Conservation (phyloP, 2,888 invertebrate species). For the Sialis fuliginosa region DNA sequence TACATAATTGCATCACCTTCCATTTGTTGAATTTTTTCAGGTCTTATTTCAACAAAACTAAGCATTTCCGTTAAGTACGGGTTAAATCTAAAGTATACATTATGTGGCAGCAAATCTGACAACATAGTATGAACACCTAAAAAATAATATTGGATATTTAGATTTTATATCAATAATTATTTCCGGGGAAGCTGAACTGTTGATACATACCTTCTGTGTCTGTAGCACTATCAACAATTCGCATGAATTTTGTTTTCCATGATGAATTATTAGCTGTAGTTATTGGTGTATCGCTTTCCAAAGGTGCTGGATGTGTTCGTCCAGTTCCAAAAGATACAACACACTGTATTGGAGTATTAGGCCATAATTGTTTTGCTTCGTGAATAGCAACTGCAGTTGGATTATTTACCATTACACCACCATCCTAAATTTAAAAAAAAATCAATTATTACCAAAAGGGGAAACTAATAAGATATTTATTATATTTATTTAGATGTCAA, state of each 20-base stretch:
- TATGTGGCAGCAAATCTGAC: slow-evolving; percentile 53
- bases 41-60: slow-evolving; percentile 62
- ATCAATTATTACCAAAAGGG: not conserved
- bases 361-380: slow-evolving; percentile 73
- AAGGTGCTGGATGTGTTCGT: slow-evolving; percentile 28
- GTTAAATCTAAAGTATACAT: slow-evolving; percentile 70
- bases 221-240: slow-evolving; percentile 69
- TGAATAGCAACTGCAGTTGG: slow-evolving; percentile 77
- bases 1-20: slow-evolving; percentile 63
- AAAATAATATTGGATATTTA: slow-evolving; percentile 6
- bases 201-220: slow-evolving; percentile 59
- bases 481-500: too few relatives aligned
- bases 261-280: slow-evolving; percentile 28
- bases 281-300: slow-evolving; percentile 19
- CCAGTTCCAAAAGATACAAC: slow-evolving; percentile 75
- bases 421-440: slow-evolving; percentile 34
- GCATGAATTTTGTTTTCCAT: slow-evolving; percentile 63
- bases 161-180: not conserved
- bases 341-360: slow-evolving; percentile 51
- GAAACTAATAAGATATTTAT: too few relatives aligned
- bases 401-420: slow-evolving; percentile 75
- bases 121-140: slow-evolving; percentile 60
- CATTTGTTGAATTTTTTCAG: slow-evolving; percentile 50
- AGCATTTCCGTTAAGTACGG: slow-evolving; percentile 69
- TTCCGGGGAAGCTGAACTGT: too few relatives aligned